Evolutionary conservation across 2,888 invertebrate genomes (phyloP).

Genomic region (Mantis religiosa): DNA sequence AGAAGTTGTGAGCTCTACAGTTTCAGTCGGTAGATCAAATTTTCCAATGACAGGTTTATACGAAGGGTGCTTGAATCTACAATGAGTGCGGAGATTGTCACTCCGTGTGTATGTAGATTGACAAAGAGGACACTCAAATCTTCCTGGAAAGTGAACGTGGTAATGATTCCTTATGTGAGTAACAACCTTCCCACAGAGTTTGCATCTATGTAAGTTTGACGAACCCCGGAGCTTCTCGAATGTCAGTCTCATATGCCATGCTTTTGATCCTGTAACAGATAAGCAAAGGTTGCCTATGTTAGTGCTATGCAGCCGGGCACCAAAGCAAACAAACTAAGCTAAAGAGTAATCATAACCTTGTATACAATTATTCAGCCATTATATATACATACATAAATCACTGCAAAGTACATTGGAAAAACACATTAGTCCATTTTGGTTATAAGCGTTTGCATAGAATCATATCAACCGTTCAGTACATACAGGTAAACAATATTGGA

Average conservation of each 20-base stretch:
- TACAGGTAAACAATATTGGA: too few relatives aligned
- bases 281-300: neutral
- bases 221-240: constrained; percentile 85
- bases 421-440: too few relatives aligned
- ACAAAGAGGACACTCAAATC: constrained; percentile 88
- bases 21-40: constrained; percentile 53
- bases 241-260: constrained; percentile 92
- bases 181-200: constrained; percentile 91
- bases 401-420: too few relatives aligned
- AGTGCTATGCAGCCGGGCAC: too few relatives aligned
- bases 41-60: constrained; percentile 83
- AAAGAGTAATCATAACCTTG: too few relatives aligned
- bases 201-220: constrained; percentile 89
- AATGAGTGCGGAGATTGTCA: constrained; percentile 88
- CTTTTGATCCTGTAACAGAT: constrained; percentile 84
- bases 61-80: constrained; percentile 88
- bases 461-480: too few relatives aligned
- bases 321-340: too few relatives aligned
- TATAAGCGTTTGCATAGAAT: too few relatives aligned
- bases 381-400: too few relatives aligned
- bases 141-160: constrained; percentile 89
- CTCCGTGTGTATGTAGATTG: constrained; percentile 88
- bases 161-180: constrained; percentile 92
- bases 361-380: too few relatives aligned
- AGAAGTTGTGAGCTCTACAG: constrained; percentile 22